Percentiles rank a stretch among this genome's conserved stretches.
Conservation (phyloP, 2,113 vertebrate genomes). For the Proteles cristata region DNA sequence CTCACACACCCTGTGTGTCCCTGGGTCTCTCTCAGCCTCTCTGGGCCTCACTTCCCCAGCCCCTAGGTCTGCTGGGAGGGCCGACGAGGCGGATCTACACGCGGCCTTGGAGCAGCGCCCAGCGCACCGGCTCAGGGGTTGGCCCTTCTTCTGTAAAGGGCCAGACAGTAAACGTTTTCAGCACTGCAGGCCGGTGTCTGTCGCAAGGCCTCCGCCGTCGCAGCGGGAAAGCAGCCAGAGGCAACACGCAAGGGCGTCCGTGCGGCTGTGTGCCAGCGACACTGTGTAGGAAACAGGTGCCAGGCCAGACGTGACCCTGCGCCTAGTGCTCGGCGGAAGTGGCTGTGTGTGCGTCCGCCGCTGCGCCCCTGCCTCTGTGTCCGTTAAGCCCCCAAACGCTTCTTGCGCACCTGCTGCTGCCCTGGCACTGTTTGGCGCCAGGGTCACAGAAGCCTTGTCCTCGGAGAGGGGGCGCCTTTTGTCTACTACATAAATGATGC, state of each 20-base stretch:
- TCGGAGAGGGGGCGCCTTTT: not conserved
- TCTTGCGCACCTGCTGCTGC: not conserved
- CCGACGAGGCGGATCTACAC: not conserved
- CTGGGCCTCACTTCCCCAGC: not conserved
- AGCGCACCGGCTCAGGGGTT: not conserved
- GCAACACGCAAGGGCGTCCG: rapidly evolving
- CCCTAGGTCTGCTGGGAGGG: not conserved
- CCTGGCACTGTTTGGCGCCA: not conserved
- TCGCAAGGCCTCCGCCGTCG: not conserved
- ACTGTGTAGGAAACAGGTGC: not conserved
- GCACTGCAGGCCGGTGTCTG: not conserved
- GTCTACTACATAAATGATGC: not conserved
- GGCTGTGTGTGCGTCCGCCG: not conserved
- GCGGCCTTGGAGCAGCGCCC: not conserved
- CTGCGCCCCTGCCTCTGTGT: not conserved
- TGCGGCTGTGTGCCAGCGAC: not conserved
- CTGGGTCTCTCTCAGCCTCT: not conserved
- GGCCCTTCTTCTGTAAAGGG: not conserved
- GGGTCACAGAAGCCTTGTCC: not conserved
- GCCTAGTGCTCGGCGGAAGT: not conserved
- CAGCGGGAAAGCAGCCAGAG: not conserved
- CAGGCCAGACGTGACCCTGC: not conserved
- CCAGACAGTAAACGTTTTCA: not conserved
- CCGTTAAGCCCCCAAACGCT: not conserved
- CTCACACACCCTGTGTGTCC: not conserved